phyloP scores from a whole-genome alignment of 2,797 vertebrate genomes.

The Phataginus tricuspis region DNA sequence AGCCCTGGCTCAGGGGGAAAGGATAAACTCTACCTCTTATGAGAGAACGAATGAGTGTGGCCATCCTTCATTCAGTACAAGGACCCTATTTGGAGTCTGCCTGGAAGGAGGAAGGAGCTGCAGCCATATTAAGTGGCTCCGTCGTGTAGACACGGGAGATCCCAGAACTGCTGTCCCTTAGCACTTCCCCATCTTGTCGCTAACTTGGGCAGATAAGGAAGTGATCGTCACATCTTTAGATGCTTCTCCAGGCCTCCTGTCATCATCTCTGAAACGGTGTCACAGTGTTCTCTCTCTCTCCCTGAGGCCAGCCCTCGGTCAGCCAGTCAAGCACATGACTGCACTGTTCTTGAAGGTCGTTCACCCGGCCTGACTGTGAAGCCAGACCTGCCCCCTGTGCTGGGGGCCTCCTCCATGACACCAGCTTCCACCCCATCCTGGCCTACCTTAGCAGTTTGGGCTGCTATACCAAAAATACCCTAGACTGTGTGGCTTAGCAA shows the following conservation, averaged over 20 bases:
- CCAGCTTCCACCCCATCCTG: background rate
- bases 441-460: background rate
- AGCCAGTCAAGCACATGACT: too few species aligned
- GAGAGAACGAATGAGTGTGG: background rate
- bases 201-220: background rate
- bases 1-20: background rate
- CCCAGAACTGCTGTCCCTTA: background rate
- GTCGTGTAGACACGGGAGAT: background rate
- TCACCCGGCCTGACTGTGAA: accelerated
- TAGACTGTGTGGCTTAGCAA: background rate
- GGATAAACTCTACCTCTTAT: background rate
- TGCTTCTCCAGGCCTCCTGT: background rate
- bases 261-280: background rate
- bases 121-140: accelerated
- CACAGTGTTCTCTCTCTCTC: background rate
- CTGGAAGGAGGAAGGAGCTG: background rate
- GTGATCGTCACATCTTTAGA: background rate
- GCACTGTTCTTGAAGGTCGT: background rate
- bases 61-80: background rate
- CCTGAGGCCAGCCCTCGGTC: background rate
- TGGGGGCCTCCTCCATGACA: background rate
- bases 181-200: background rate
- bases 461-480: background rate
- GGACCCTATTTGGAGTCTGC: background rate
- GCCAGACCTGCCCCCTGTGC: background rate